These are phyloP conservation scores for Drosophila equinoxialis DNA, from an alignment of 1,140 invertebrate species.

Conservation along the genomic window DNA sequence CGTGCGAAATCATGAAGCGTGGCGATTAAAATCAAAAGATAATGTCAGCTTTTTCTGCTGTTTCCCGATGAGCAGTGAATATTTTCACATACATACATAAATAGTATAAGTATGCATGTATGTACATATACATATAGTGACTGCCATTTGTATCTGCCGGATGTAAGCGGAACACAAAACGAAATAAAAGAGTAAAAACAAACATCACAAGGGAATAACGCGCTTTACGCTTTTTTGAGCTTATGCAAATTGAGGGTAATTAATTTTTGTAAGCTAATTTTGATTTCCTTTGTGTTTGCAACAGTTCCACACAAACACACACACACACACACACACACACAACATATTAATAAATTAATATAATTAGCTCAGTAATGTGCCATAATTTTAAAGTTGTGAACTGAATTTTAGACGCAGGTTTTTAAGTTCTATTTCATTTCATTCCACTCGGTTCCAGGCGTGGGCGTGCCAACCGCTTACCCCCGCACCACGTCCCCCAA, in stretches of 20 bases:
- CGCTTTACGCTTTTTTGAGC: slow-evolving; percentile 43
- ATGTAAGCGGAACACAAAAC: slow-evolving; percentile 28
- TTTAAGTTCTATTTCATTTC: not conserved
- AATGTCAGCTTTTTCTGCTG: slow-evolving; percentile 44
- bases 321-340: slow-evolving; percentile 20
- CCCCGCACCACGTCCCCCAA: slow-evolving; percentile 22
- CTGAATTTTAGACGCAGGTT: not conserved
- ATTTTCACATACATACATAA: too few species aligned
- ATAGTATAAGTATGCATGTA: too few species aligned
- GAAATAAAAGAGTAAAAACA: not conserved
- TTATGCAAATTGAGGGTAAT: slow-evolving; percentile 64
- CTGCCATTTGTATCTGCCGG: slow-evolving; percentile 44
- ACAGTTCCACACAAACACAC: not conserved
- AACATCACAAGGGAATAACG: not conserved
- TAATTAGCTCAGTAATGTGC: slow-evolving; percentile 69
- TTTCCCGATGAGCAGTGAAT: slow-evolving; percentile 5
- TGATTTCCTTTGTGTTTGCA: slow-evolving; percentile 55
- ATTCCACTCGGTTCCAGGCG: slow-evolving; percentile 31
- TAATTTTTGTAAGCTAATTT: slow-evolving; percentile 65
- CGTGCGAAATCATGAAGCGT: slow-evolving; percentile 69
- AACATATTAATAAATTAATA: slow-evolving; percentile 57
- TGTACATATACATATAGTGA: slow-evolving; percentile 17
- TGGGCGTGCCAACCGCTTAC: slow-evolving; percentile 23
- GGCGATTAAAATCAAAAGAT: slow-evolving; percentile 58
- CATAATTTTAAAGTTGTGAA: slow-evolving; percentile 35